Conservation (phyloP, 2,113 vertebrate species). For the Platichthys stellatus region DNA sequence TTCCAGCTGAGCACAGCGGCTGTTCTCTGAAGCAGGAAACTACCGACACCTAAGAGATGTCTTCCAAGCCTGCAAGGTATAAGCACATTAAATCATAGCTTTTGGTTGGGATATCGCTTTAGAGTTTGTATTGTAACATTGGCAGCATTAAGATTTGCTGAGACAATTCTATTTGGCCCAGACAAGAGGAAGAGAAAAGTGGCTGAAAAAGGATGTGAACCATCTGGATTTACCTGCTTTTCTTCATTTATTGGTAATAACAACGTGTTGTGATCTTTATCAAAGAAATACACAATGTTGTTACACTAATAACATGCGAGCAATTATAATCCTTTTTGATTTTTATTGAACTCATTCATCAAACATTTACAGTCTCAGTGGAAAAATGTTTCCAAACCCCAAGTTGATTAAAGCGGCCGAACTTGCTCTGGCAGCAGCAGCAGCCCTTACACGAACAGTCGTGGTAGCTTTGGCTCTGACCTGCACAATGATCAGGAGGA, state of each 20-base stretch:
- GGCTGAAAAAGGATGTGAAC: background rate
- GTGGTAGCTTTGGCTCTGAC: background rate
- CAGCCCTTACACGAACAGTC: too few species aligned
- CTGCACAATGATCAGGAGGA: background rate
- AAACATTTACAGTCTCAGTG: background rate
- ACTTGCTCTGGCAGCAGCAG: too few species aligned
- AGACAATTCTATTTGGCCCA: background rate
- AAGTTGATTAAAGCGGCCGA: background rate
- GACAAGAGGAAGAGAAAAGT: background rate
- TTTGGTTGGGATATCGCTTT: background rate
- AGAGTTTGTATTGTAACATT: background rate
- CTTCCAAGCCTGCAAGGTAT: background rate
- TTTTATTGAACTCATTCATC: background rate
- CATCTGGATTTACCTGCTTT: background rate
- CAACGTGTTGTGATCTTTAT: too few species aligned
- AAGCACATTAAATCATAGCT: slow-evolving; percentile 1
- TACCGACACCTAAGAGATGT: background rate
- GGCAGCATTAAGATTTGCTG: background rate
- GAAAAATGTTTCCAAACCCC: background rate
- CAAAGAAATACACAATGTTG: too few species aligned
- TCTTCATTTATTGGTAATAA: background rate
- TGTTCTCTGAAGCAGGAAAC: background rate
- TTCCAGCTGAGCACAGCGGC: slow-evolving; percentile 2
- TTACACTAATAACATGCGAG: too few species aligned
- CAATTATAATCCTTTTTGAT: too few species aligned